Percentiles rank a stretch among this genome's conserved stretches.
Conservation (phyloP, 2,888 invertebrate species). For the Apotomis capreana region DNA sequence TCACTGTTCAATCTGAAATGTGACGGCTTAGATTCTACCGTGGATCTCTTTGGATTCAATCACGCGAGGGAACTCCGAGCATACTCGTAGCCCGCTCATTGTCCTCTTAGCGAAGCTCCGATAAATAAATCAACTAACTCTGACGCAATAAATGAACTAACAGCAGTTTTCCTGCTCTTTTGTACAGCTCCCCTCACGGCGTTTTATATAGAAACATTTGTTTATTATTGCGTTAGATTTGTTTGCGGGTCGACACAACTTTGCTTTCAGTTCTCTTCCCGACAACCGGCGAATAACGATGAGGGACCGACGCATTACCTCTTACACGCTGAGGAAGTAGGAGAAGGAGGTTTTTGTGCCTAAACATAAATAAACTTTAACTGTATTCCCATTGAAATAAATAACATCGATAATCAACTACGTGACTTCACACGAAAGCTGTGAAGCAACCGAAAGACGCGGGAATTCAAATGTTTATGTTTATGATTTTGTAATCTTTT, state of each 20-base stretch:
- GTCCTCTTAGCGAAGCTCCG: no score
- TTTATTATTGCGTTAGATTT: conserved; percentile 37
- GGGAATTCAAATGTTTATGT: no score
- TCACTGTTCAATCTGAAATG: no score
- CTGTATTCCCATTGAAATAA: no score
- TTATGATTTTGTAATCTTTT: no score
- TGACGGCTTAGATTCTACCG: no score
- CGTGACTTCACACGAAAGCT: no score
- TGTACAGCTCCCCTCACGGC: conserved; percentile 5
- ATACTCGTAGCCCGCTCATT: no score
- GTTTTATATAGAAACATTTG: conserved; percentile 14
- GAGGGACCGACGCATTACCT: conserved; percentile 8
- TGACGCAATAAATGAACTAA: conserved; percentile 18
- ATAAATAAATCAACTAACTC: conserved; percentile 6
- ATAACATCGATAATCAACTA: no score
- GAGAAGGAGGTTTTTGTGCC: background rate
- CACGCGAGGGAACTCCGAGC: no score
- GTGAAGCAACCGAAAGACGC: no score
- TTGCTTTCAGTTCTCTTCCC: conserved; percentile 29
- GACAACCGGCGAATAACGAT: background rate
- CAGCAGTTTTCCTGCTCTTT: conserved; percentile 23
- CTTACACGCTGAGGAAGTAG: background rate
- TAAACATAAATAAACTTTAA: background rate
- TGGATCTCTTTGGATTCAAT: no score
- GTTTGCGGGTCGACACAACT: conserved; percentile 35